Base-by-base conservation (phyloP, 2,888 invertebrate genomes). In the Ellobium chinense region DNA sequence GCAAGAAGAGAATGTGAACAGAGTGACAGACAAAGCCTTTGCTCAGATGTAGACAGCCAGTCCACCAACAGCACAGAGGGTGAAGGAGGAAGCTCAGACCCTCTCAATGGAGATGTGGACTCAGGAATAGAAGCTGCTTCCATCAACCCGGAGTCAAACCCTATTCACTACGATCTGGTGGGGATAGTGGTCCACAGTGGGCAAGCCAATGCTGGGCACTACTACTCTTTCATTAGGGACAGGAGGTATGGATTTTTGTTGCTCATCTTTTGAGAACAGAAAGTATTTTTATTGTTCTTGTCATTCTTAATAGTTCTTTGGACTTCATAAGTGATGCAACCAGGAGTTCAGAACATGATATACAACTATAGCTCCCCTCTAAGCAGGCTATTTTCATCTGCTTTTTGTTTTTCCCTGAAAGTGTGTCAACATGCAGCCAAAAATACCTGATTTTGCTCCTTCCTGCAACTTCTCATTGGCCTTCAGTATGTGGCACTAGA, bases 171-270 rank as follows among this genome's bases (percentile, higher is more conserved):
- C 87, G 94, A 94, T 84, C 90, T 94, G 72, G 94, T 94, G 27
- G 94, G 94, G 5, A 92, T 94, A 66, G 93, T 94, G 29, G 94
- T 94, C 2, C 94, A 94, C 88, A 94, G 94, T 86, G 94, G 94
- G 1, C 94, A 94, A 87, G 94, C 94, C 27, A 94, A 93, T 87
- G 94, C 94, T 76, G 94, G 94, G 3, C 94, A 94, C 87, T 94
- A 94, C 88, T 94, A 94, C 84, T 94, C 94, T 27, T 94, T 93
- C 87, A 94, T 94, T 73, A 92, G 92, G 83, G 93, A 93, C 68
- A 88, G 92, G 75, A 89, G 91, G 92, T 91, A 81, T 1, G 58
- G 18, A 46, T 46, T 46, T 46, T 46, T 46, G 46, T 46, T 46
- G 46, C 46, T n/a, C n/a, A n/a, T n/a, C n/a, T n/a, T n/a, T n/a